A percentile compares a stretch with the other conserved stretches of the same genome.
Conservation (phyloP, 2,797 vertebrate genomes). For the Podarcis lilfordi region DNA sequence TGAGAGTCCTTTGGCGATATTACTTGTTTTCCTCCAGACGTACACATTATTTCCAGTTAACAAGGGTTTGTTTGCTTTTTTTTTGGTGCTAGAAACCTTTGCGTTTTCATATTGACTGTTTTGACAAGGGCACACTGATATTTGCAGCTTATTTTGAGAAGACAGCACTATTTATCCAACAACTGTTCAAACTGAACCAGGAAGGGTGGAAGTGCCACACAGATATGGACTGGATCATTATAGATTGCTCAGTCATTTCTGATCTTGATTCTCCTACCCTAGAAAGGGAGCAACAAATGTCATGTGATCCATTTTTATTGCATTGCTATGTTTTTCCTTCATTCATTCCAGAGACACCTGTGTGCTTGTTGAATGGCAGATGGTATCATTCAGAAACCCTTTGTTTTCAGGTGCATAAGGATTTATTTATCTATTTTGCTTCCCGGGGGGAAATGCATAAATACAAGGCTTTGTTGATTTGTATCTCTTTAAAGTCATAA, state of each 20-base stretch:
- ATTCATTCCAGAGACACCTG: conserved; percentile 38
- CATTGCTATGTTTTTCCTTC: conserved; percentile 33
- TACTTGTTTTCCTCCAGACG: not conserved
- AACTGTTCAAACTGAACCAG: not conserved
- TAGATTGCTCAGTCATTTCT: not conserved
- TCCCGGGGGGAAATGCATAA: conserved; percentile 15
- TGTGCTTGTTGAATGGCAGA: conserved; percentile 51
- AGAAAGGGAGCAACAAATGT: conserved; percentile 33
- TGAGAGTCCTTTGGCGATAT: not conserved
- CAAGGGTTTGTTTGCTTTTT: not conserved
- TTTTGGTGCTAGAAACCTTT: conserved; percentile 1
- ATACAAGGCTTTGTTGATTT: not conserved
- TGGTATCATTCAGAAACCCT: conserved; percentile 54
- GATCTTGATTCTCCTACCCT: not conserved
- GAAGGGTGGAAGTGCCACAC: not conserved
- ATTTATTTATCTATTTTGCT: conserved; percentile 41
- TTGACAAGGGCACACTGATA: not conserved
- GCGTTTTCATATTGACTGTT: not conserved
- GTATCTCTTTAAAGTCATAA: not conserved
- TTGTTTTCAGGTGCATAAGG: conserved; percentile 41
- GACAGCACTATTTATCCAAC: not conserved
- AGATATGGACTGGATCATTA: too few relatives aligned
- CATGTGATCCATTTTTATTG: conserved; percentile 32
- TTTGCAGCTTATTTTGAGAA: not conserved
- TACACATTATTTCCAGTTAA: conserved; percentile 27